Conservation (phyloP, 2,113 vertebrate species). For the Nibea albiflora region DNA sequence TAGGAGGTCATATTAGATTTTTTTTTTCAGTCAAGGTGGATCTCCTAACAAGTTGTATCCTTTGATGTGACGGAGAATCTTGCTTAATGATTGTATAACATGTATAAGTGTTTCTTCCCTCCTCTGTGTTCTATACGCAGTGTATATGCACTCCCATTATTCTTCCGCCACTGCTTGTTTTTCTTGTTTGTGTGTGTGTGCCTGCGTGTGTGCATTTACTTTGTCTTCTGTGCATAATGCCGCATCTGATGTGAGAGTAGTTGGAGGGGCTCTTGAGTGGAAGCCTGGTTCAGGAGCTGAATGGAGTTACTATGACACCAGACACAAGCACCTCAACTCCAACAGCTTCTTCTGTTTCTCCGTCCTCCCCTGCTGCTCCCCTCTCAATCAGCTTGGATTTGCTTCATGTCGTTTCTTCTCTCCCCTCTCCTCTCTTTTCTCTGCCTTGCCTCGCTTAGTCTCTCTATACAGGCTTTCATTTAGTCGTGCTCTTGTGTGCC, state of each 20-base stretch:
- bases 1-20: background rate
- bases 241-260: constrained; percentile 84
- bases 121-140: background rate
- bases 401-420: constrained; percentile 74
- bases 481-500: constrained; percentile 41
- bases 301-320: constrained; percentile 85
- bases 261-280: constrained; percentile 86
- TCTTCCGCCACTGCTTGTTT: background rate
- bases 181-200: constrained; percentile 49
- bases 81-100: background rate
- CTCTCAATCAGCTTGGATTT: constrained; percentile 79
- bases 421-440: constrained; percentile 19
- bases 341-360: constrained; percentile 82
- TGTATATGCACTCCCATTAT: background rate
- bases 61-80: background rate
- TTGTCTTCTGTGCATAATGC: constrained; percentile 79
- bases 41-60: background rate
- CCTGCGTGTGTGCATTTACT: constrained; percentile 64
- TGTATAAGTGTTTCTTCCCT: background rate
- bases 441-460: constrained; percentile 34
- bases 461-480: constrained; percentile 59
- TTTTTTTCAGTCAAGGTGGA: background rate
- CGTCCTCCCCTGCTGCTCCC: constrained; percentile 67
- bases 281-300: constrained; percentile 78
- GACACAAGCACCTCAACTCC: constrained; percentile 77